Evolutionary conservation across 2,888 invertebrate species (phyloP).

Genomic region (Acrobasis suavella): DNA sequence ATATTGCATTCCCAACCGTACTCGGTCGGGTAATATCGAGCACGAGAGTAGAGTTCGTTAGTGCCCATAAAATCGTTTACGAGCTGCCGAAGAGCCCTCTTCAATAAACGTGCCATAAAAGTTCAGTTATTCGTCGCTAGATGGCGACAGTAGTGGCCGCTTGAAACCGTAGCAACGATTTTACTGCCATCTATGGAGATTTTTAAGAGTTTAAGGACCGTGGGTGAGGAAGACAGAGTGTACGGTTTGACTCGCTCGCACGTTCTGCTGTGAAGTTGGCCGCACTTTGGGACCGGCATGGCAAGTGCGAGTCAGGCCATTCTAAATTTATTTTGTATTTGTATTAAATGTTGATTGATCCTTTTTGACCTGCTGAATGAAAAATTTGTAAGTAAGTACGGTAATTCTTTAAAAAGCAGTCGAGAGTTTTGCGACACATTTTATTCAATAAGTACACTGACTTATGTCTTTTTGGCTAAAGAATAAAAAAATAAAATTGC

Average conservation of each 20-base stretch:
- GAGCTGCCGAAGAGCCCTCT: conserved; percentile 82
- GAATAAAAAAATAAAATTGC: no score
- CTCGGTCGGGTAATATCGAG: conserved; percentile 78
- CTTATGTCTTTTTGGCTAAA: no score
- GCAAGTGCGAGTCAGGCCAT: conserved; percentile 39
- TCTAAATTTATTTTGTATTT: not conserved
- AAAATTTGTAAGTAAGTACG: no score
- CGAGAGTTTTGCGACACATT: no score
- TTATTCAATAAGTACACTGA: no score
- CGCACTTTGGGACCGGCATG: conserved; percentile 31
- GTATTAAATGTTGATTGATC: no score
- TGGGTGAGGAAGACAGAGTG: conserved; percentile 46
- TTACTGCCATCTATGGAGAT: conserved; percentile 81
- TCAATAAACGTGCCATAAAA: conserved; percentile 81
- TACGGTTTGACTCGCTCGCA: conserved; percentile 43
- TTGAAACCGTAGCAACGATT: conserved; percentile 75
- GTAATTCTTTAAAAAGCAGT: no score
- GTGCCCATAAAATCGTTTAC: conserved; percentile 81
- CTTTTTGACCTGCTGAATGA: no score
- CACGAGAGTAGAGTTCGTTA: conserved; percentile 78
- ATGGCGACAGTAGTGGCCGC: conserved; percentile 80
- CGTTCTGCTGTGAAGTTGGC: conserved; percentile 51
- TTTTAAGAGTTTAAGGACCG: conserved; percentile 71
- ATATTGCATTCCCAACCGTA: conserved; percentile 75
- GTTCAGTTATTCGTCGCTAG: conserved; percentile 79